These are phyloP conservation scores for Drosophila sordidapex DNA, from an alignment of 2,888 invertebrate species.

Conservation along the genomic window DNA sequence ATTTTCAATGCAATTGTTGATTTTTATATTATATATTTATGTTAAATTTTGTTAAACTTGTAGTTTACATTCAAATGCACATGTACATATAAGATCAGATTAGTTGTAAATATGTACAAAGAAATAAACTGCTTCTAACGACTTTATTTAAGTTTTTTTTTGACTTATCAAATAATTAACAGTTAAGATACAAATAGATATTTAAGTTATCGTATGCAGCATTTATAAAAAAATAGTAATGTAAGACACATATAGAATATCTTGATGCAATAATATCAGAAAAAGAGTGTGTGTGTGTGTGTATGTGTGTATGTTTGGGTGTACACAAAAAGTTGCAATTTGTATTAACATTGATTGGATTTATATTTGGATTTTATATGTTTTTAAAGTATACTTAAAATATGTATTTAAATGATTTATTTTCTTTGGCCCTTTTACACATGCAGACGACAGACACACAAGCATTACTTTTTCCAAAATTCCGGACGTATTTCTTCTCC, in stretches of 20 bases:
- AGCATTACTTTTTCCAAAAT: slow-evolving; percentile 26
- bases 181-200: slow-evolving; percentile 64
- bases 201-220: slow-evolving; percentile 45
- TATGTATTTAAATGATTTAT: slow-evolving; percentile 34
- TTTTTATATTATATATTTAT: background rate
- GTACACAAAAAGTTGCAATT: slow-evolving; percentile 41
- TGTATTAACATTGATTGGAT: slow-evolving; percentile 33
- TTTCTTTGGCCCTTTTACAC: slow-evolving; percentile 61
- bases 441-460: slow-evolving; percentile 9
- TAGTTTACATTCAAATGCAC: background rate
- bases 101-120: slow-evolving; percentile 21
- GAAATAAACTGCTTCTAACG: slow-evolving; percentile 59
- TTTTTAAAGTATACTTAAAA: slow-evolving; percentile 26
- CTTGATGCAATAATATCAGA: slow-evolving; percentile 50
- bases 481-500: slow-evolving; percentile 20
- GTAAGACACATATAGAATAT: slow-evolving; percentile 63
- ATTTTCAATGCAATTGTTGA: background rate
- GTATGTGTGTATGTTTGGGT: background rate
- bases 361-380: slow-evolving; percentile 2
- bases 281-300: slow-evolving; percentile 39
- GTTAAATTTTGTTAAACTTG: background rate
- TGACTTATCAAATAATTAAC: slow-evolving; percentile 74
- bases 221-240: slow-evolving; percentile 55
- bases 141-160: slow-evolving; percentile 56
- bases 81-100: background rate